Conservation (phyloP, 2,113 vertebrate genomes). For the Halichoeres trimaculatus region DNA sequence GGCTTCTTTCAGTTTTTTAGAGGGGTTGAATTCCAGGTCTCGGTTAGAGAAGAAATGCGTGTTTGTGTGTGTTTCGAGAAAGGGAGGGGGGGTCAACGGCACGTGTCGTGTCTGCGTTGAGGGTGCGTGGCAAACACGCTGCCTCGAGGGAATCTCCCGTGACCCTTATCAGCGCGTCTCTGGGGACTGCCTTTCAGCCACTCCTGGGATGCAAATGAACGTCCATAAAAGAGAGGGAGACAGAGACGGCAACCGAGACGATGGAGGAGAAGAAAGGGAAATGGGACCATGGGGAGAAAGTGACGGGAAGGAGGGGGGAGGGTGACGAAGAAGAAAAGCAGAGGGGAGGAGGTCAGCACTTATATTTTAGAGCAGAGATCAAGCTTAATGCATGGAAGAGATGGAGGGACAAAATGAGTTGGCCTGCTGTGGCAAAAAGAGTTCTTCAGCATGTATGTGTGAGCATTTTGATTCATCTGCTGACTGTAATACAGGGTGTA, state of each 20-base stretch:
- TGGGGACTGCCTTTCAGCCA: conserved; percentile 62
- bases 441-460: conserved; percentile 1
- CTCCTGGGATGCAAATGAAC: conserved; percentile 79
- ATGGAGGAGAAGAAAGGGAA: conserved; percentile 57
- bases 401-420: conserved; percentile 36
- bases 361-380: conserved; percentile 22
- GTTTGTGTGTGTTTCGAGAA: neutral
- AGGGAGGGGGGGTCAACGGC: conserved; percentile 49
- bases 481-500: neutral
- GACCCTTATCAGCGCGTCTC: conserved; percentile 77
- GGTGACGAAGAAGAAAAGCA: neutral
- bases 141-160: conserved; percentile 75
- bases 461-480: neutral
- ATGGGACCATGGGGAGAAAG: conserved; percentile 46
- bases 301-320: neutral
- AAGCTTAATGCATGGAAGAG: conserved; percentile 28
- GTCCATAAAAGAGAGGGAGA: conserved; percentile 58
- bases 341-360: conserved; percentile 26
- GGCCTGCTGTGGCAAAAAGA: conserved; percentile 30
- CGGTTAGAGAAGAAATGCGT: neutral
- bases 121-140: conserved; percentile 60
- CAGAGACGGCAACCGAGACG: conserved; percentile 38
- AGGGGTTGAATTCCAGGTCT: neutral
- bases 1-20: neutral
- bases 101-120: conserved; percentile 71